Conservation (phyloP, 2,797 vertebrate species). For the Gobionotothen gibberifrons region DNA sequence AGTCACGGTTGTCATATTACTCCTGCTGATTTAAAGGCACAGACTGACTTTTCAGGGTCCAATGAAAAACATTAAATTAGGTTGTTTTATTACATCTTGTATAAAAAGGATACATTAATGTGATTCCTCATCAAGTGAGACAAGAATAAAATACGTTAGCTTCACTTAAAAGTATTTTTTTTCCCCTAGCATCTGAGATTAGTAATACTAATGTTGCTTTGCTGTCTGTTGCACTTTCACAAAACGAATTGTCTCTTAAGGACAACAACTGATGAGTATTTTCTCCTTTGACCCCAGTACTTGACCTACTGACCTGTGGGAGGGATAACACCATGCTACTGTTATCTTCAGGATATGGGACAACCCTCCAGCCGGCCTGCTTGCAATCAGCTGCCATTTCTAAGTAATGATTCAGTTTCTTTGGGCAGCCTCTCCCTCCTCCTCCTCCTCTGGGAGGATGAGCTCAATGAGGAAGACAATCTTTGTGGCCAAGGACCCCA, state of each 20-base stretch:
- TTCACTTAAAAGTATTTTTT: neutral
- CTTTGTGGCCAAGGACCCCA: constrained; percentile 10
- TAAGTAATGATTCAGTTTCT: neutral
- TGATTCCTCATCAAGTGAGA: neutral
- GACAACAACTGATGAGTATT: neutral
- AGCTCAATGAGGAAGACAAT: constrained; percentile 16
- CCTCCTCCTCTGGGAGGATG: constrained; percentile 12
- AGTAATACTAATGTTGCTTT: neutral
- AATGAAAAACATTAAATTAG: neutral
- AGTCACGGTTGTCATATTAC: constrained; percentile 17
- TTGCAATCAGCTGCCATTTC: constrained; percentile 24
- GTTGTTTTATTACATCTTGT: neutral
- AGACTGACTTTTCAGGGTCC: neutral
- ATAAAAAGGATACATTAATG: neutral
- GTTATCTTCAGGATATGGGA: constrained; percentile 14
- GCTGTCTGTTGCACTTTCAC: neutral
- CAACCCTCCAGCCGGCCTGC: constrained; percentile 1
- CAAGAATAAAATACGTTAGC: neutral
- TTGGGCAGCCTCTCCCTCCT: neutral
- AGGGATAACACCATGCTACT: constrained; percentile 1
- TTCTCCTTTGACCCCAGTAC: neutral
- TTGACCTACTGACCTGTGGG: neutral
- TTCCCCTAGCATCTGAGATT: neutral
- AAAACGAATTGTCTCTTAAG: neutral
- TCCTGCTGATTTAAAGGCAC: constrained; percentile 10